Conservation (phyloP, 2,888 invertebrate genomes). For the Aspidiotus rigidus region DNA sequence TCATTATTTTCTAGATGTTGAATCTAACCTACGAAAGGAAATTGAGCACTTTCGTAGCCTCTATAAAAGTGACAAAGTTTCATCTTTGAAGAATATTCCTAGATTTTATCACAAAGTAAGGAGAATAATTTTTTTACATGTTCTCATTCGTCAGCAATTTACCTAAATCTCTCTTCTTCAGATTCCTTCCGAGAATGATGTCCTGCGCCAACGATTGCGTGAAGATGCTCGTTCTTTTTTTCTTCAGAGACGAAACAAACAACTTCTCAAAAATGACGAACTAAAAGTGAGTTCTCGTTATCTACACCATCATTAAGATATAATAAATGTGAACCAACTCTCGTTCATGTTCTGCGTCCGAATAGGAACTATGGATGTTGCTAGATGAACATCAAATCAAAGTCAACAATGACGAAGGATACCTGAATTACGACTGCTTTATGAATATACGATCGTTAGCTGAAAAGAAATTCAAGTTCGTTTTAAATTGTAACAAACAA, state of each 20-base stretch:
- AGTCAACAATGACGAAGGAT: constrained; percentile 23
- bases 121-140: background rate
- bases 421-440: constrained; percentile 19
- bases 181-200: constrained; percentile 67
- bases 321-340: no score
- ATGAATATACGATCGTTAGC: constrained; percentile 15
- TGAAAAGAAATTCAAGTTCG: constrained; percentile 21
- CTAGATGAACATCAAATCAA: constrained; percentile 16
- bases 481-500: background rate
- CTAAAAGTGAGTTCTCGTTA: constrained; percentile 45
- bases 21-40: constrained; percentile 11
- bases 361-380: constrained; percentile 23
- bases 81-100: background rate
- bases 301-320: no score
- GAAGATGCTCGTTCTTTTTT: constrained; percentile 84
- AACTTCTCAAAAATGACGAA: constrained; percentile 78
- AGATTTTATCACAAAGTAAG: constrained; percentile 23
- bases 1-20: constrained; percentile 1
- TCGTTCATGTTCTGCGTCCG: background rate
- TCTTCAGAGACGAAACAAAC: constrained; percentile 72
- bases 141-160: background rate
- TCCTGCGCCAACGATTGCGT: constrained; percentile 66
- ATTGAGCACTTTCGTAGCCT: constrained; percentile 4
- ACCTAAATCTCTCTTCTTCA: constrained; percentile 34
- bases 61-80: background rate